These are phyloP conservation scores for Arctocebus calabarensis DNA, from an alignment of 2,797 vertebrate species.

Conservation along the genomic window DNA sequence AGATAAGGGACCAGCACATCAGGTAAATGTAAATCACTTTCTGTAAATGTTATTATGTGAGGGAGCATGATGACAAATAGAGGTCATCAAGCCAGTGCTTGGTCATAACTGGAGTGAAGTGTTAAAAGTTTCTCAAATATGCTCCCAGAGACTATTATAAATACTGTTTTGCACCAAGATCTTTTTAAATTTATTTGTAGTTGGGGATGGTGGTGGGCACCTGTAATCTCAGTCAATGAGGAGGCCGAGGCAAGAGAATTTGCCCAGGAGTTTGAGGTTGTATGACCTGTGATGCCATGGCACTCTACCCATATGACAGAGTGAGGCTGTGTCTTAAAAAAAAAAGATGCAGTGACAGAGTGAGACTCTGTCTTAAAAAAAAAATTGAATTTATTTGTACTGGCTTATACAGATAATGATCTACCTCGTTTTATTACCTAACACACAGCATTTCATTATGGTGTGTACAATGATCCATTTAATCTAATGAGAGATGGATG, in stretches of 20 bases:
- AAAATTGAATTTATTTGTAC: not conserved
- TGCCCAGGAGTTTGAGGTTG: too few species aligned
- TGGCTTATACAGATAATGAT: not conserved
- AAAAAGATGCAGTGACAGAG: too few species aligned
- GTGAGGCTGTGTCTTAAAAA: too few species aligned
- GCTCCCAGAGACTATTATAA: not conserved
- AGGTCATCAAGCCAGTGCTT: not conserved
- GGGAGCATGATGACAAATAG: not conserved
- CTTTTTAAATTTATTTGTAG: slow-evolving; percentile 1
- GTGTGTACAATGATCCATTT: not conserved
- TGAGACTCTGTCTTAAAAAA: too few species aligned
- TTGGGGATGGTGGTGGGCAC: too few species aligned
- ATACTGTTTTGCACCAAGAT: not conserved
- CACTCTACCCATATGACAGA: too few species aligned
- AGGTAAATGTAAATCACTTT: not conserved
- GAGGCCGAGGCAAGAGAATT: too few species aligned
- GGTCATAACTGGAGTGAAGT: not conserved
- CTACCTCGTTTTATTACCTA: slow-evolving; percentile 39
- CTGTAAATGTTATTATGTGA: not conserved
- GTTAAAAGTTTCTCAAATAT: not conserved
- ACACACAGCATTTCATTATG: not conserved
- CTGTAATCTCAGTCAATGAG: too few species aligned
- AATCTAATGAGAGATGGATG: not conserved
- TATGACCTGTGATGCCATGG: too few species aligned
- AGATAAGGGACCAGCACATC: not conserved